Conservation (phyloP, 2,113 vertebrate species). For the Laticauda laticaudata region DNA sequence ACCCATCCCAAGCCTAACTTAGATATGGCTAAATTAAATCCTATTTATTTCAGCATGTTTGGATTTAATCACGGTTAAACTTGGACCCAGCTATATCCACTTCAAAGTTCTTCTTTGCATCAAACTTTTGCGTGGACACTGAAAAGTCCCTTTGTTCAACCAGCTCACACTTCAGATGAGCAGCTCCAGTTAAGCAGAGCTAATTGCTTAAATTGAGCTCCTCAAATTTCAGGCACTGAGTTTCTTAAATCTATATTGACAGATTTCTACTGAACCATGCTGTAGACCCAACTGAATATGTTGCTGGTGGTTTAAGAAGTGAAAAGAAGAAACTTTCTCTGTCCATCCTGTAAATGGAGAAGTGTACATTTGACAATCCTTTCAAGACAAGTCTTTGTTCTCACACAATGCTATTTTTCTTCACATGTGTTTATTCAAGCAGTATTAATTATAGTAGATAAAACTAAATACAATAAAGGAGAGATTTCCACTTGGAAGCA, state of each 20-base stretch:
- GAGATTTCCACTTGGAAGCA: conserved; percentile 31
- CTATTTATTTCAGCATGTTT: not conserved
- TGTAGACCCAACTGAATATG: not conserved
- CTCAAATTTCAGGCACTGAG: not conserved
- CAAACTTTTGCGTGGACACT: not conserved
- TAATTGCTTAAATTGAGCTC: not conserved
- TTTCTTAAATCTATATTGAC: not conserved
- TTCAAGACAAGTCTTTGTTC: conserved; percentile 7
- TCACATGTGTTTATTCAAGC: conserved; percentile 33
- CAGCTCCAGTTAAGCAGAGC: not conserved
- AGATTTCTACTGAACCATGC: not conserved
- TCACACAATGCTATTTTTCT: conserved; percentile 12
- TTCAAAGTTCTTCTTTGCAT: not conserved
- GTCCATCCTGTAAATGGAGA: not conserved
- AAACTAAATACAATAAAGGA: conserved; percentile 20
- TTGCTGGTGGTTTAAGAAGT: not conserved
- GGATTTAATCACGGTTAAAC: not conserved
- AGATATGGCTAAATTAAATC: not conserved
- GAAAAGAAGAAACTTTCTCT: too few relatives aligned
- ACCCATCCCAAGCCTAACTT: not conserved
- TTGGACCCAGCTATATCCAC: not conserved
- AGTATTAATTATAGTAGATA: conserved; percentile 35
- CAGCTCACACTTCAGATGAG: not conserved
- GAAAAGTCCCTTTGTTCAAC: not conserved
- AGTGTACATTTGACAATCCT: conserved; percentile 10